Evolutionary conservation across 2,888 invertebrate genomes (phyloP).

Genomic region (Zele albiditarsus): DNA sequence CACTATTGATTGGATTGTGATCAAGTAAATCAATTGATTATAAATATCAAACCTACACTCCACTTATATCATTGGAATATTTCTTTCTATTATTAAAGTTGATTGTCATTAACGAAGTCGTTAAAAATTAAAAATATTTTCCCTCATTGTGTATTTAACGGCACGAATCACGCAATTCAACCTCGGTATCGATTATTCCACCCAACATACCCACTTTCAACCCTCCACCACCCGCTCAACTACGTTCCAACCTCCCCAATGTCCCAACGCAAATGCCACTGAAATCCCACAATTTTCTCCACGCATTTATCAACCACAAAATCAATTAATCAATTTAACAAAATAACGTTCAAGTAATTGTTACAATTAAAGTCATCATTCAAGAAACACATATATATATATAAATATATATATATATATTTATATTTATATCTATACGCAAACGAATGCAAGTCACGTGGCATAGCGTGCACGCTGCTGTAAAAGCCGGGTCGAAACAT

Average conservation of each 20-base stretch:
- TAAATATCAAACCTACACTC: not conserved
- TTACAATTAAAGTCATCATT: constrained; percentile 28
- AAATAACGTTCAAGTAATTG: constrained; percentile 22
- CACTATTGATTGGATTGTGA: not conserved
- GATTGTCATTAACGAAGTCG: constrained; percentile 13
- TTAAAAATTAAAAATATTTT: constrained; percentile 24
- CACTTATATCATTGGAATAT: not conserved
- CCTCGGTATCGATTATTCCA: constrained; percentile 7
- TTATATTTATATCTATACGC: not conserved
- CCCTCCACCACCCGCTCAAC: not conserved
- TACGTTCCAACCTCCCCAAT: not conserved
- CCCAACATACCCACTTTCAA: not conserved
- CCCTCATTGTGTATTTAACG: constrained; percentile 3
- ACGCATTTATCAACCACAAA: constrained; percentile 15
- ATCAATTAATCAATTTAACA: constrained; percentile 29
- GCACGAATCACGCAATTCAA: constrained; percentile 11
- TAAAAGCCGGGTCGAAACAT: constrained; percentile 10
- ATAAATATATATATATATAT: not conserved
- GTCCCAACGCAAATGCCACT: not conserved
- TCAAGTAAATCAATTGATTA: not conserved
- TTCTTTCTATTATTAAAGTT: constrained; percentile 1
- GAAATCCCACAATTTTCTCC: constrained; percentile 13
- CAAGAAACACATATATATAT: not conserved
- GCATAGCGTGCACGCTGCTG: constrained; percentile 11
- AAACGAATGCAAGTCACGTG: constrained; percentile 21